phyloP scores from a whole-genome alignment of 2,797 vertebrate genomes.

The Propithecus perrieri region DNA sequence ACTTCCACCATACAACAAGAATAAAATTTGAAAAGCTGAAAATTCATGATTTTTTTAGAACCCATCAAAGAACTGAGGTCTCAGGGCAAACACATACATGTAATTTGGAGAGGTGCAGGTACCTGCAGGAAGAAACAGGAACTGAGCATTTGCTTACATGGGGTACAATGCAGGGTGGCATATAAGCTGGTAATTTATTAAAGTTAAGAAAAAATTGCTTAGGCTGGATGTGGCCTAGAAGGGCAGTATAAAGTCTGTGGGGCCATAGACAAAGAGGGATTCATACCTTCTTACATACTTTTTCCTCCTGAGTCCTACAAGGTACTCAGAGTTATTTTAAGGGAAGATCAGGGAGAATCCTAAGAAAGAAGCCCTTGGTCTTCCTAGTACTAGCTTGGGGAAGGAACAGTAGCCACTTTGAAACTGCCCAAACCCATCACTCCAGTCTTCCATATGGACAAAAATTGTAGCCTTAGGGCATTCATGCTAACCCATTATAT shows the following conservation, averaged over 20 bases:
- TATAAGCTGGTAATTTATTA: neutral
- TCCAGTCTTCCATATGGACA: neutral
- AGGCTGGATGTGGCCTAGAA: neutral
- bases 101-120: neutral
- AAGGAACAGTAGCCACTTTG: neutral
- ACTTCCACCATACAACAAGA: neutral
- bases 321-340: neutral
- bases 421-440: neutral
- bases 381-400: neutral
- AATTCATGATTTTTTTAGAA: neutral
- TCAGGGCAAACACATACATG: neutral
- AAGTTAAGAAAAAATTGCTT: neutral
- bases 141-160: neutral
- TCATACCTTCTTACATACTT: neutral
- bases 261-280: neutral
- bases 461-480: neutral
- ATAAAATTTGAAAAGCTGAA: neutral
- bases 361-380: neutral
- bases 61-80: neutral
- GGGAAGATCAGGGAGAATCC: neutral
- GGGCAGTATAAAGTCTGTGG: neutral
- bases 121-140: neutral
- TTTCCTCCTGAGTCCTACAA: neutral
- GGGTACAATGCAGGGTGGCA: neutral
- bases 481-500: neutral